phyloP scores from a whole-genome alignment of 2,113 vertebrate genomes.

The Syngnathus scovelli region DNA sequence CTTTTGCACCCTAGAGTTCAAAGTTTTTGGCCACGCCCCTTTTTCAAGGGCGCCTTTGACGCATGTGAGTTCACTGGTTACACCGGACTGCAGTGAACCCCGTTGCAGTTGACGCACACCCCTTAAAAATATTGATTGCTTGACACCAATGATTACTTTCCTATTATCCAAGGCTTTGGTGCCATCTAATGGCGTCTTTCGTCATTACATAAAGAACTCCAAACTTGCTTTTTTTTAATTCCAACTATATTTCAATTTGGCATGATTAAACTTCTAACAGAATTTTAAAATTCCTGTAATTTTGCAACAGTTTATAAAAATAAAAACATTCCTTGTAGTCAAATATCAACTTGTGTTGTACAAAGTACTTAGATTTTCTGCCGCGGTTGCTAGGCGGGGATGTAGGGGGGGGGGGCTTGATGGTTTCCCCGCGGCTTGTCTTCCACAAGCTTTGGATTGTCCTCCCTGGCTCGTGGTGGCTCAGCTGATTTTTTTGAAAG shows the following conservation, averaged over 20 bases:
- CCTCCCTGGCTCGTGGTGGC: neutral
- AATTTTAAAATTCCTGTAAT: too few species aligned
- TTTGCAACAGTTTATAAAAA: too few species aligned
- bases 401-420: constrained; percentile 21
- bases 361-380: constrained; percentile 15
- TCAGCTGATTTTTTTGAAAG: constrained; percentile 25
- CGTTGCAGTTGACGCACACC: neutral
- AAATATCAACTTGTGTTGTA: too few species aligned
- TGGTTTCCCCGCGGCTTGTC: neutral
- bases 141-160: too few species aligned
- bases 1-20: constrained; percentile 50
- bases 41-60: neutral
- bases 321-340: too few species aligned
- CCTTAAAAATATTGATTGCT: neutral
- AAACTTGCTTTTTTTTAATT: too few species aligned
- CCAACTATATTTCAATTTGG: too few species aligned
- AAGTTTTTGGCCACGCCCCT: neutral
- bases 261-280: too few species aligned
- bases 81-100: neutral
- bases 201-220: too few species aligned
- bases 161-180: too few species aligned
- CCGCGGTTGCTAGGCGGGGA: constrained; percentile 30
- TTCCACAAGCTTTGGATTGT: constrained; percentile 17
- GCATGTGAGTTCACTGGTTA: neutral
- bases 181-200: too few species aligned